These are phyloP conservation scores for Halictus ligatus DNA, from an alignment of 2,888 invertebrate genomes.

Conservation along the genomic window DNA sequence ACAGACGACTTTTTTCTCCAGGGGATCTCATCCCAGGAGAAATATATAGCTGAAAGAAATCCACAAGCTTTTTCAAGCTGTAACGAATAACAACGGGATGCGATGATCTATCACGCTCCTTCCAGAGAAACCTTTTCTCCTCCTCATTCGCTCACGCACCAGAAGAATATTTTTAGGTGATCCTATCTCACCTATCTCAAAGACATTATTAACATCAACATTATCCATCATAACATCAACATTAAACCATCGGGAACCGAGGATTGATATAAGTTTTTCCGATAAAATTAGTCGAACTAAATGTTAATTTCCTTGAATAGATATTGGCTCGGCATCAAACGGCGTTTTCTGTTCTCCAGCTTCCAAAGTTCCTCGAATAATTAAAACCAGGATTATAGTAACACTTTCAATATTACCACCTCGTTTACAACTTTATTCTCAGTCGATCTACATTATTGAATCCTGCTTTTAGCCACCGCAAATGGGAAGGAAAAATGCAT, in stretches of 20 bases:
- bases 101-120: constrained; percentile 36
- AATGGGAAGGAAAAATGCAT: neutral
- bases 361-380: neutral
- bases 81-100: constrained; percentile 4
- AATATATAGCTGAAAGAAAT: neutral
- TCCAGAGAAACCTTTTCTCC: constrained; percentile 19
- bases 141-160: neutral
- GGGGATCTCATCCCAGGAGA: neutral
- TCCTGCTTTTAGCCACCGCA: neutral
- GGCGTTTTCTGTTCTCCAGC: neutral
- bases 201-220: neutral
- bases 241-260: neutral
- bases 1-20: neutral
- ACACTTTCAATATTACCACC: neutral
- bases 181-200: neutral
- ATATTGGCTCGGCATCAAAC: neutral
- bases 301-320: neutral
- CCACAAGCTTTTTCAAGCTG: constrained; percentile 21
- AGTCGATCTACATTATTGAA: neutral
- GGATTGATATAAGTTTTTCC: neutral
- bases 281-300: neutral
- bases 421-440: neutral
- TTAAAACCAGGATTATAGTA: neutral
- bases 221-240: neutral
- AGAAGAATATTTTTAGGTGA: constrained; percentile 11